Evolutionary conservation across 2,888 invertebrate genomes (phyloP).

Genomic region (Eupeodes latifasciatus): DNA sequence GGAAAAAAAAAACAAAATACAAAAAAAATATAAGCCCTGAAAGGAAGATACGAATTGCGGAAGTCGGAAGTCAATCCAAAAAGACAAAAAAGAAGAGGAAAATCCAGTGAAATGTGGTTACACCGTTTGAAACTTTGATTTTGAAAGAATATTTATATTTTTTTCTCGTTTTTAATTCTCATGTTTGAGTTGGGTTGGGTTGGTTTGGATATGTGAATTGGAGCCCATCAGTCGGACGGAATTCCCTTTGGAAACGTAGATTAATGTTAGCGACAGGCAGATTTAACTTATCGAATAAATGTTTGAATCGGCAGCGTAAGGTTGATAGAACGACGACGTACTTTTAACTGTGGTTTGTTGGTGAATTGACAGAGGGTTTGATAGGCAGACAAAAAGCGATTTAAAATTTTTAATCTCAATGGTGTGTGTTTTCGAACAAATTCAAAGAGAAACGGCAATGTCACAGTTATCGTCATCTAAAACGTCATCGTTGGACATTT

Average conservation of each 20-base stretch:
- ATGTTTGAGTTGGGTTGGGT: not conserved
- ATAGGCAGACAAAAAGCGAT: slow-evolving; percentile 26
- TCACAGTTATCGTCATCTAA: no score
- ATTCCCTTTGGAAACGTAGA: slow-evolving; percentile 55
- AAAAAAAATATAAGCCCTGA: slow-evolving; percentile 25
- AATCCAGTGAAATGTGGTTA: slow-evolving; percentile 65
- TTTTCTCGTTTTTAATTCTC: slow-evolving; percentile 5
- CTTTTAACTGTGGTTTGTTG: slow-evolving; percentile 32
- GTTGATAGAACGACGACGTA: not conserved
- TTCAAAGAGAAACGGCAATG: no score
- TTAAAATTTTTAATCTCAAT: slow-evolving; percentile 24
- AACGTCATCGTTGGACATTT: no score
- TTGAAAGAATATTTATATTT: slow-evolving; percentile 47
- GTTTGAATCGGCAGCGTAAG: slow-evolving; percentile 22
- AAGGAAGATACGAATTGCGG: slow-evolving; percentile 36
- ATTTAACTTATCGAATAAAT: slow-evolving; percentile 73
- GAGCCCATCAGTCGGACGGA: no score
- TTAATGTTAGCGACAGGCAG: slow-evolving; percentile 59
- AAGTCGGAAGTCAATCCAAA: slow-evolving; percentile 64
- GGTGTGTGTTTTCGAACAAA: not conserved
- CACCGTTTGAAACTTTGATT: slow-evolving; percentile 74
- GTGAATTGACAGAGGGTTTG: slow-evolving; percentile 52
- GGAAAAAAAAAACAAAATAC: slow-evolving; percentile 22
- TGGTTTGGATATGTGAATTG: no score
- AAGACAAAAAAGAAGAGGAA: slow-evolving; percentile 9